Evolutionary conservation across 2,888 invertebrate genomes (phyloP), one percentile per base, ranked within the genome.

Genomic region (Hydrotaea diabolus): DNA sequence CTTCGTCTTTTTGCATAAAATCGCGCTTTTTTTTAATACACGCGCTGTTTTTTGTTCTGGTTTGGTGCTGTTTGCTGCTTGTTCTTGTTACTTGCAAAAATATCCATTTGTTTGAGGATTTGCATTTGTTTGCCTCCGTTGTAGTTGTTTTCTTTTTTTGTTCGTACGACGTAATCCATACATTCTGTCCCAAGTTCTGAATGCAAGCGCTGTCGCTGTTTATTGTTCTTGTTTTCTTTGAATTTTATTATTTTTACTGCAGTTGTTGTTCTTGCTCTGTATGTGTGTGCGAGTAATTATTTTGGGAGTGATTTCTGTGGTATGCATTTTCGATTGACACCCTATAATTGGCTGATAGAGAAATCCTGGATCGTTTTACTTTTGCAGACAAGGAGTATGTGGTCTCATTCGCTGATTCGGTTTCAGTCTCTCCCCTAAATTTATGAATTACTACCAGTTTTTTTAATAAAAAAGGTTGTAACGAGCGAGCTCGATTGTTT

Each of bases 331-430:
- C 7, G 9, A 11, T 39, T 39, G 53, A 11, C 53, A 53, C 53
- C 53, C 53, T 53, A 53, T 53, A 53, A 53, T 53, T 53, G 53
- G 53, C 53, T 53, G 53, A 17, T 53, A 8, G 53, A 53, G n/a
- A n/a, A n/a, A n/a, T n/a, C n/a, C n/a, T n/a, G n/a, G n/a, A n/a
- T n/a, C n/a, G n/a, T n/a, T n/a, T n/a, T n/a, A n/a, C n/a, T n/a
- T n/a, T n/a, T n/a, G n/a, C n/a, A n/a, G n/a, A n/a, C n/a, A n/a
- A n/a, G n/a, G n/a, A 17, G 17, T 7, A 13, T 53, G n/a, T 19
- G 17, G n/a, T 53, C n/a, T 53, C 17, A 19, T 53, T 53, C 19
- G 53, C 17, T 53, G 53, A 46, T 46, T 46, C 11, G 2, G 17
- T 53, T 8, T 39, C 36, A 36, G 8, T 36, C 8, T 36, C 36